Base-by-base conservation (phyloP, 2,113 vertebrate species). In the Formicarius rufipectus region DNA sequence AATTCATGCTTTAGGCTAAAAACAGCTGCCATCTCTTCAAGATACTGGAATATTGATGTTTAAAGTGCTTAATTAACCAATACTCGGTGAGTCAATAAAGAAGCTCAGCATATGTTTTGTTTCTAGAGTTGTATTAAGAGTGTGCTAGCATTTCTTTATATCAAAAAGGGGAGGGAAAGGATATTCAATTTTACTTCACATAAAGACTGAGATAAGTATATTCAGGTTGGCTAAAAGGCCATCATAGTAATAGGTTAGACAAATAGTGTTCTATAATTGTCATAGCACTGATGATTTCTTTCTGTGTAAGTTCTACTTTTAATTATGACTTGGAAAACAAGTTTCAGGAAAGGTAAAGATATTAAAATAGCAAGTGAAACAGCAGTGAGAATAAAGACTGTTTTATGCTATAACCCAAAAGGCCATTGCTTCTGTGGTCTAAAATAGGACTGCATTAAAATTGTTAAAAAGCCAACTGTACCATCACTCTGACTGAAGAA, bases 321-420 rank as follows among this genome's bases (percentile, higher is more conserved):
- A 71, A 94, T 96, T 79, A 74, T 10, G 28, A 76, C 33, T 82
- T 83, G 37, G 62, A 76, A 96, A 92, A 81, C 63, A 96, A 30
- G 37, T 69, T 92, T 37, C 27, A 67, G 77, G 73, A 64, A 79
- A 75, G 69, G 27, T 47, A 49, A 84, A 59, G 71, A 49, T 24
- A 71, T 6, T 85, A 75, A 95, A 82, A 67, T 62, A 92, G 66
- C 63, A 73, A 89, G 25, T 63, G 63, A 71, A 31, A 18, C 19
- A 75, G 35, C 59, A 39, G 42, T 47, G 15, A n/a, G 6, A 47
- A 93, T 84, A 83, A 93, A 93, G 87, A 50, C 39, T 45, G 14
- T 11, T 68, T 94, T 78, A 45, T 95, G 9, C 12, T 84, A 47
- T 27, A 63, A n/a, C 21, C 47, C 42, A 72, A 90, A 78, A 78